A percentile compares a stretch with the other conserved stretches of the same genome.
Evolutionary conservation across 2,888 invertebrate species (phyloP).

Genomic region (Rhamnusium bicolor): DNA sequence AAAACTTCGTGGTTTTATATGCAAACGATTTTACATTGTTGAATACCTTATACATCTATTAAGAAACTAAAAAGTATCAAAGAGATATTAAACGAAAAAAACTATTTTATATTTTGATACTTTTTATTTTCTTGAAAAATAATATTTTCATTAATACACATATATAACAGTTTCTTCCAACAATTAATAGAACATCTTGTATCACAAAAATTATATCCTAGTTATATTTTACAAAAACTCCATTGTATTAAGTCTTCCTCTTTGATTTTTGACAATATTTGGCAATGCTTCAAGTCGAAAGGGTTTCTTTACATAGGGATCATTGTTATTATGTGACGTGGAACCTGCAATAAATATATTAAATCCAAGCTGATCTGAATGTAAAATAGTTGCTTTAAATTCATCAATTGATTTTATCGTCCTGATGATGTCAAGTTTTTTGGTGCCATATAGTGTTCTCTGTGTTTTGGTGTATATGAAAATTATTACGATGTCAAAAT

Average conservation of each 20-base stretch:
- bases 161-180: slow-evolving; percentile 9
- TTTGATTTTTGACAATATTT: slow-evolving; percentile 62
- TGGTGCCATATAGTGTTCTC: no score
- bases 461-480: no score
- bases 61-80: background rate
- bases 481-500: no score
- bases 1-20: no score
- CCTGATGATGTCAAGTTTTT: no score
- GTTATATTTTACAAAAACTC: slow-evolving; percentile 58
- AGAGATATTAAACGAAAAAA: background rate
- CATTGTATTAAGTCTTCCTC: slow-evolving; percentile 59
- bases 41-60: no score
- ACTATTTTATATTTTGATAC: background rate
- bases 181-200: slow-evolving; percentile 39
- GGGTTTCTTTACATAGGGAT: slow-evolving; percentile 60
- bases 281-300: slow-evolving; percentile 68
- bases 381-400: no score
- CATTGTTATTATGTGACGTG: slow-evolving; percentile 51
- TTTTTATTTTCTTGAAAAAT: background rate
- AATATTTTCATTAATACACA: background rate
- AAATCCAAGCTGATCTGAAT: no score
- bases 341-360: slow-evolving; percentile 52
- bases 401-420: no score
- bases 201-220: slow-evolving; percentile 9
- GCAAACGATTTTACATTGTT: no score